Base-by-base conservation (phyloP, 2,797 vertebrate species). In the Ctenosaura bakeri region DNA sequence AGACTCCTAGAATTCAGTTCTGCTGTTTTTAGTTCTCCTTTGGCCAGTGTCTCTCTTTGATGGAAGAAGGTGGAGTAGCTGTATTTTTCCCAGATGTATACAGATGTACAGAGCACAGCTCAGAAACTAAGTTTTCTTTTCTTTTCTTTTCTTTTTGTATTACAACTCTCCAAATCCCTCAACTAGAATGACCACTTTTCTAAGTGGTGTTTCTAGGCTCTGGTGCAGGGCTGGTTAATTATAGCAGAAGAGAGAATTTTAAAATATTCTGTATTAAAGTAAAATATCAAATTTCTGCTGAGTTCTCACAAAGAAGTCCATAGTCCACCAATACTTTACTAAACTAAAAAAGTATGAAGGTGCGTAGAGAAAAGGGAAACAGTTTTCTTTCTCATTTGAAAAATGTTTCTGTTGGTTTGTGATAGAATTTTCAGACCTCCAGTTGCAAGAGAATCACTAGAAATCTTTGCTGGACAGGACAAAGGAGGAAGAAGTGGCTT, bases 1-100 rank as follows among this genome's bases (percentile, higher is more conserved):
- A 92, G 85, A 12, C 18, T 92, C 50, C 9, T 54, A 35, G 78
- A 79, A 92, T 56, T 32, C 26, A 89, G 52, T 78, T 87, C 0
- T 56, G 18, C 69, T 90, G 4, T 35, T 89, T 6, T 83, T 91
- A 32, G n/a, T 88, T 91, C 18, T 90, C 29, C 90, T 93, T 80
- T 85, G 66, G 1, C 26, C 87, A 0, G 2, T 81, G 88, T 88
- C 32, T 88, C 54, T 1, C 74, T 73, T 13, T 54, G 4, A 83
- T 24, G 46, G 83, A 81, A 6, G 78, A 62, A 22, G 20, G 18
- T 62, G 59, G 59, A 20, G 64, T 59, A 92, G 59, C 2, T 88
- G 8, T 73, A 56, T 77, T 0, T 92, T 76, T 95, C 22, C 71
- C 46, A 92, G 83, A 89, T 14, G 54, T 89, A 56, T 73, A 42